Evolutionary conservation across 2,888 invertebrate genomes (phyloP).

Genomic region (Anthrax anthrax): DNA sequence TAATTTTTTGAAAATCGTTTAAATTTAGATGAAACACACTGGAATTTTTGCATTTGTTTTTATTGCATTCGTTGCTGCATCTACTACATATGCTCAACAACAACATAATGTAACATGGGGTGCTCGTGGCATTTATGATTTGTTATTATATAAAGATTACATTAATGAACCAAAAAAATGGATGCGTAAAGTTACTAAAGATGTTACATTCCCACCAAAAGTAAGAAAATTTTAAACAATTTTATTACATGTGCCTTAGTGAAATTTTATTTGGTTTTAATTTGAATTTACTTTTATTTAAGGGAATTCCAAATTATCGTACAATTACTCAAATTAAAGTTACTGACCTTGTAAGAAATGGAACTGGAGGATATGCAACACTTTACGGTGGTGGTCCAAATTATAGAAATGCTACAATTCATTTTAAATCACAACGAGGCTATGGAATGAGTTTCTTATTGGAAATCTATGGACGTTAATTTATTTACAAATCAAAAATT

Average conservation of each 20-base stretch:
- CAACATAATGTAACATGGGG: conserved; percentile 20
- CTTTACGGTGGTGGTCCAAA: conserved; percentile 27
- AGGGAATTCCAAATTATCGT: background rate
- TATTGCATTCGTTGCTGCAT: background rate
- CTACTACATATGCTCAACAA: background rate
- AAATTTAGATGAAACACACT: background rate
- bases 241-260: background rate
- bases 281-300: background rate
- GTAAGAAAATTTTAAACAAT: conserved; percentile 7
- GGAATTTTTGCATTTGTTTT: background rate
- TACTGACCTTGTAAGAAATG: background rate
- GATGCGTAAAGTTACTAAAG: conserved; percentile 8
- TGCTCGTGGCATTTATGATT: conserved; percentile 14
- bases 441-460: conserved; percentile 29
- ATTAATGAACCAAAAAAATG: conserved; percentile 9
- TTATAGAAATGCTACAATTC: conserved; percentile 18
- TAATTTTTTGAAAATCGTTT: background rate
- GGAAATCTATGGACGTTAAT: conserved; percentile 24
- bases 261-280: background rate
- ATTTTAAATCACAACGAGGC: conserved; percentile 28
- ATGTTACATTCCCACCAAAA: conserved; percentile 15
- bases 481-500: no score
- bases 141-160: conserved; percentile 11
- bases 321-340: background rate
- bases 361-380: conserved; percentile 28